Evolutionary conservation across 1,140 invertebrate genomes (phyloP).

Genomic region (Pteromalus puparum): DNA sequence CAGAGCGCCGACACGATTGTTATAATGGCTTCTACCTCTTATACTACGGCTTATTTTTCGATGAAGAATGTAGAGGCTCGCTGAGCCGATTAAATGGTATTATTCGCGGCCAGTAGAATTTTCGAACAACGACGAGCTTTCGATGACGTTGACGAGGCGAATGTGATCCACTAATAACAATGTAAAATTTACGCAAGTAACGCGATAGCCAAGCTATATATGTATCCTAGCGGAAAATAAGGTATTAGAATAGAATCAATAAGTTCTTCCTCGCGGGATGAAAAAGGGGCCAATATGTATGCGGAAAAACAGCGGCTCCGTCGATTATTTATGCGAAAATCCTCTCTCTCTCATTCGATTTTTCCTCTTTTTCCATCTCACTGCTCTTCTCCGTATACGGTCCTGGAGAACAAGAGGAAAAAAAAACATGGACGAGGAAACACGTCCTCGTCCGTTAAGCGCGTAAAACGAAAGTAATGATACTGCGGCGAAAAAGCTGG

Average conservation of each 20-base stretch:
- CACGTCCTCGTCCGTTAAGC: background rate
- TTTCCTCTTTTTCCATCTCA: background rate
- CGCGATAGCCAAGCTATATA: too few relatives aligned
- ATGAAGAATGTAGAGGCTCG: background rate
- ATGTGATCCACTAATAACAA: too few relatives aligned
- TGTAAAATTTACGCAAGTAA: background rate
- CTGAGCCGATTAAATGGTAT: background rate
- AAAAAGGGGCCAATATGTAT: slow-evolving; percentile 23
- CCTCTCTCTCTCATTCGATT: background rate
- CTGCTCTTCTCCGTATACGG: background rate
- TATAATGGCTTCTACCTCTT: background rate
- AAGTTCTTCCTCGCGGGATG: slow-evolving; percentile 25
- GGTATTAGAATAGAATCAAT: slow-evolving; percentile 57
- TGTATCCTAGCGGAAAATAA: background rate
- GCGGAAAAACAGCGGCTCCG: background rate
- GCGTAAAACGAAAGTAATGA: slow-evolving; percentile 22
- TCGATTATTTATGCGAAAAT: slow-evolving; percentile 47
- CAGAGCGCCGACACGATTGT: slow-evolving; percentile 7
- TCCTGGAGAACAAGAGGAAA: background rate
- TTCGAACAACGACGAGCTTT: too few relatives aligned
- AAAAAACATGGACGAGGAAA: background rate
- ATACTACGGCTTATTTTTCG: slow-evolving; percentile 35
- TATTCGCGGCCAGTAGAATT: too few relatives aligned
- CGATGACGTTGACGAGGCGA: too few relatives aligned
- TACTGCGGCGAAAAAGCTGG: slow-evolving; percentile 1